These are phyloP conservation scores for Cheilinus undulatus DNA, from an alignment of 2,113 vertebrate genomes.

Conservation along the genomic window DNA sequence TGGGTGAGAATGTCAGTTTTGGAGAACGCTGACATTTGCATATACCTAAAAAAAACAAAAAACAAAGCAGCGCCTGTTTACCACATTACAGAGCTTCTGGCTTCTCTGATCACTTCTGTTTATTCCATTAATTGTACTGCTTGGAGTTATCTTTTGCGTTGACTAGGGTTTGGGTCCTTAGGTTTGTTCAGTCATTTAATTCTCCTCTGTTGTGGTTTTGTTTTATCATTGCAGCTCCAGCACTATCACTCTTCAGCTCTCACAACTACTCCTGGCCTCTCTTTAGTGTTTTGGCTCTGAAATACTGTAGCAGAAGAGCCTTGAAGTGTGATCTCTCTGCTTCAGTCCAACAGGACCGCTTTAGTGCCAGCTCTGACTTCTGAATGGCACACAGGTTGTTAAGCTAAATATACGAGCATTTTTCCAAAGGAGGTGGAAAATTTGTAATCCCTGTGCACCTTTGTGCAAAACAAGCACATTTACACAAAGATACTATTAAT, in stretches of 20 bases:
- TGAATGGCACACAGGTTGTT: slow-evolving; percentile 21
- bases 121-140: too few relatives aligned
- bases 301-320: slow-evolving; percentile 31
- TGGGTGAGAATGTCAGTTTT: too few relatives aligned
- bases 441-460: slow-evolving; percentile 3
- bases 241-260: slow-evolving; percentile 31
- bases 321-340: slow-evolving; percentile 43
- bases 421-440: slow-evolving; percentile 7
- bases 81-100: background rate
- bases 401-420: slow-evolving; percentile 9
- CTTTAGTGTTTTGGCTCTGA: slow-evolving; percentile 52
- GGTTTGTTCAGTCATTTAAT: slow-evolving; percentile 29
- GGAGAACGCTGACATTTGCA: background rate
- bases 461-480: slow-evolving; percentile 40
- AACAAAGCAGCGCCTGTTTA: background rate
- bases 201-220: slow-evolving; percentile 11
- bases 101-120: too few relatives aligned
- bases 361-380: slow-evolving; percentile 13
- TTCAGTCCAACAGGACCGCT: slow-evolving; percentile 30
- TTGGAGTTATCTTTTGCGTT: background rate
- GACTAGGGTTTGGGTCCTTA: background rate
- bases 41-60: too few relatives aligned
- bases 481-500: slow-evolving; percentile 8
- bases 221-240: slow-evolving; percentile 25
- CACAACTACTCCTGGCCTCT: slow-evolving; percentile 44